A percentile compares a stretch with the other conserved stretches of the same genome.
Conservation (phyloP, 2,888 invertebrate species). For the Ischnura elegans region DNA sequence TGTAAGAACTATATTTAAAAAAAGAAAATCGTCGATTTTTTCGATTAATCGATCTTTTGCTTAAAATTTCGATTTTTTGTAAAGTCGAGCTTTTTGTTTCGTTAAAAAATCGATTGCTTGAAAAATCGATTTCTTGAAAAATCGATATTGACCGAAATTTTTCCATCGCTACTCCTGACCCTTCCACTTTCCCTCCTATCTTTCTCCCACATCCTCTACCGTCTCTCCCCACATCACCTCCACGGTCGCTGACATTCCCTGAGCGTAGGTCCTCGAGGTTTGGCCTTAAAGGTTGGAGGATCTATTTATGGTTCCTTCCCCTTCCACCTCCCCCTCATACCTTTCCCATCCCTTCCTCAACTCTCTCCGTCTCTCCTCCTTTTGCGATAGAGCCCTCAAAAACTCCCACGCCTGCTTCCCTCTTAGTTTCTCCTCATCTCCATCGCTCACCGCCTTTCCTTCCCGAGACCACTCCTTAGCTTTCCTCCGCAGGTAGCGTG, state of each 20-base stretch:
- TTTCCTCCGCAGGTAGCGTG: not conserved
- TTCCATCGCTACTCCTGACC: not conserved
- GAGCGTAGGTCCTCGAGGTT: conserved; percentile 23
- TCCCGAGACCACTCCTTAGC: no score
- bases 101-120: no score
- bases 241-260: not conserved
- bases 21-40: no score
- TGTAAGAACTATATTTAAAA: no score
- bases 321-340: not conserved
- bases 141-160: no score
- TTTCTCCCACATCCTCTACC: not conserved
- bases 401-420: not conserved
- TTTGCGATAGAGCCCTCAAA: conserved; percentile 33
- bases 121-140: no score
- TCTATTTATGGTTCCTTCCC: conserved; percentile 28
- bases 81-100: no score
- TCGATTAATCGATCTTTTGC: no score
- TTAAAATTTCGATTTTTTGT: no score
- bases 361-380: not conserved
- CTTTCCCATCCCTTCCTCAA: not conserved
- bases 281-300: not conserved
- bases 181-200: not conserved
- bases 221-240: not conserved
- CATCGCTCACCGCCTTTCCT: not conserved
- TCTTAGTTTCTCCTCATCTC: no score